Evolutionary conservation across 2,888 invertebrate species (phyloP).

Genomic region (Abscondita cerata): DNA sequence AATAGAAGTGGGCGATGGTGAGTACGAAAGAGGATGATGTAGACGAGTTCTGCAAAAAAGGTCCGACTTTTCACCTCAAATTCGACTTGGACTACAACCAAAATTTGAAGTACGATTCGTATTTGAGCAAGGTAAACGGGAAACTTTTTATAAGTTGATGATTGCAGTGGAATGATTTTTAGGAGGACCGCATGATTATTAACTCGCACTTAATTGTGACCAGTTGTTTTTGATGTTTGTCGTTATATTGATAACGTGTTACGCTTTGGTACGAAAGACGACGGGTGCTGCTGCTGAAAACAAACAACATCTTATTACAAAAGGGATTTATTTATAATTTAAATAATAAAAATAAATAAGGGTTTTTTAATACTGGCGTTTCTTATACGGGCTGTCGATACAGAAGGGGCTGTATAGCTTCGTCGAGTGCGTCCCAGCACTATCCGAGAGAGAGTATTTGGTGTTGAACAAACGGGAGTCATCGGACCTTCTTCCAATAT

Average conservation of each 20-base stretch:
- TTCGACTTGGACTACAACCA: conserved; percentile 5
- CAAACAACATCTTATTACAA: conserved; percentile 21
- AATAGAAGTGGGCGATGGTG: conserved; percentile 16
- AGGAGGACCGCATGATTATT: conserved; percentile 34
- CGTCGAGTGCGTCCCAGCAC: conserved; percentile 70
- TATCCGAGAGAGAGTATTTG: conserved; percentile 59
- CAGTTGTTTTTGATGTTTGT: conserved; percentile 34
- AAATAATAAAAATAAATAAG: conserved; percentile 2
- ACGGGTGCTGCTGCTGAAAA: conserved; percentile 11
- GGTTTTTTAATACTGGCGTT: no score
- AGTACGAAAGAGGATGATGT: no score
- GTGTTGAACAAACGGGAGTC: conserved; percentile 60
- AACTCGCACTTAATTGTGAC: conserved; percentile 33
- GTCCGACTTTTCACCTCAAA: neutral
- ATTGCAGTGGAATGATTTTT: no score
- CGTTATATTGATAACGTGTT: conserved; percentile 32
- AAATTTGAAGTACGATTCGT: conserved; percentile 18
- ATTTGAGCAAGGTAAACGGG: conserved; percentile 16
- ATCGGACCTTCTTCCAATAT: conserved; percentile 63
- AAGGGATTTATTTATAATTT: neutral
- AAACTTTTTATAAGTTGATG: no score
- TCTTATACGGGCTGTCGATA: conserved; percentile 69
- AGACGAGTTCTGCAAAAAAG: conserved; percentile 7
- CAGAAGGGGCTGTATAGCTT: conserved; percentile 79
- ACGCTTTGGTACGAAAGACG: conserved; percentile 29